Percentiles rank a stretch among this genome's conserved stretches.
Conservation (phyloP, 2,888 invertebrate species). For the Mimachlamys varia region DNA sequence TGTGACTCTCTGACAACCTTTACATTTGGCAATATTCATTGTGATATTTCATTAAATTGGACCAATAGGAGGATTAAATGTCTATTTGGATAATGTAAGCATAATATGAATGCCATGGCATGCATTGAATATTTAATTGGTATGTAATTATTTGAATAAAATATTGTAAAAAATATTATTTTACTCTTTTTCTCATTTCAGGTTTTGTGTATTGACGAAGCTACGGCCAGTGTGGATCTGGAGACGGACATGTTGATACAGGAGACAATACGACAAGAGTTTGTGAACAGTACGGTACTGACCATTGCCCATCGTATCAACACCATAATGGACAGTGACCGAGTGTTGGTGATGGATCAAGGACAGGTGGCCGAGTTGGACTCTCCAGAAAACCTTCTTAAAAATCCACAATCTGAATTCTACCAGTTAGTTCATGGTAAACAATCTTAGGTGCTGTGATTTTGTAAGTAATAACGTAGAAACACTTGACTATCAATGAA, state of each 20-base stretch:
- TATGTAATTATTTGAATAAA: neutral
- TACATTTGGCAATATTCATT: no score
- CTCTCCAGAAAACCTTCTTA: constrained; percentile 75
- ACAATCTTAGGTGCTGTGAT: neutral
- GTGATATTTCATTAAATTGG: neutral
- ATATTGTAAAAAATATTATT: neutral
- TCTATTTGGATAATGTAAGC: no score
- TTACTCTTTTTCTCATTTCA: neutral
- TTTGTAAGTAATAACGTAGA: no score
- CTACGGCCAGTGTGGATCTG: constrained; percentile 94
- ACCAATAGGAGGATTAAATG: no score
- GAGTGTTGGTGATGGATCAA: constrained; percentile 80
- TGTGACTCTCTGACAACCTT: no score
- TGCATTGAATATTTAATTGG: no score
- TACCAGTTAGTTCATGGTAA: constrained; percentile 69
- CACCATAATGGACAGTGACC: constrained; percentile 76
- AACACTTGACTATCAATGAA: no score
- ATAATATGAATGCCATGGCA: neutral
- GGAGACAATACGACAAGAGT: constrained; percentile 76
- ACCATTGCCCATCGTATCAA: constrained; percentile 80
- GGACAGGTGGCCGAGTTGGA: constrained; percentile 79
- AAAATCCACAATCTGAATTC: constrained; percentile 71
- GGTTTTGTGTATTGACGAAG: constrained; percentile 89
- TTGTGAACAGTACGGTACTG: constrained; percentile 77
- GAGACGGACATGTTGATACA: constrained; percentile 87